These are phyloP conservation scores for Hypocryptadius cinnamomeus DNA, from an alignment of 2,113 vertebrate genomes.

Conservation along the genomic window DNA sequence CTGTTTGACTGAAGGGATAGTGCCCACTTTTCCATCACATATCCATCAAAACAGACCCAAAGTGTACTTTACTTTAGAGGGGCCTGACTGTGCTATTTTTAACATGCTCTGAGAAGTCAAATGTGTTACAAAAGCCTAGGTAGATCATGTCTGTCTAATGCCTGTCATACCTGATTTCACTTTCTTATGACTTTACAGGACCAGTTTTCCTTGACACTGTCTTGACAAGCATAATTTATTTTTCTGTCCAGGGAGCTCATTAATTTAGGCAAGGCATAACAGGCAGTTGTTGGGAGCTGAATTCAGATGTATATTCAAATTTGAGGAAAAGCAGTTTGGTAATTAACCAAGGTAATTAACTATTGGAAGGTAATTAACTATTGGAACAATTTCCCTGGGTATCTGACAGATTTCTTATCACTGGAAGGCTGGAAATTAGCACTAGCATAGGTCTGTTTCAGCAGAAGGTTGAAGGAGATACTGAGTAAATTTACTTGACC, in stretches of 20 bases:
- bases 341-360: not conserved
- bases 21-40: not conserved
- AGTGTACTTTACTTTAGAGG: not conserved
- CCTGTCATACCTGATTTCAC: not conserved
- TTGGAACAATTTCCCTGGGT: not conserved
- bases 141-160: not conserved
- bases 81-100: not conserved
- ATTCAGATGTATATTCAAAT: not conserved
- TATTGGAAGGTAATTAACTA: not conserved
- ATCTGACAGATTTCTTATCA: not conserved
- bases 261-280: not conserved
- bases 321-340: not conserved
- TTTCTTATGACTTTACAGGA: not conserved
- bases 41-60: not conserved
- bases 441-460: not conserved
- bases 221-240: not conserved
- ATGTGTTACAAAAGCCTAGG: not conserved
- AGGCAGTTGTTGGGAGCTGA: not conserved
- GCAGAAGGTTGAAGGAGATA: not conserved
- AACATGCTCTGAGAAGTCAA: not conserved
- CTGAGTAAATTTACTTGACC: not conserved
- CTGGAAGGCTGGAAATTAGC: not conserved
- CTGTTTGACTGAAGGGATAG: not conserved
- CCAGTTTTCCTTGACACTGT: not conserved
- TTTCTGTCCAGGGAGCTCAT: not conserved